These are phyloP conservation scores for Helostoma temminkii DNA, from an alignment of 2,797 vertebrate species.

Conservation along the genomic window DNA sequence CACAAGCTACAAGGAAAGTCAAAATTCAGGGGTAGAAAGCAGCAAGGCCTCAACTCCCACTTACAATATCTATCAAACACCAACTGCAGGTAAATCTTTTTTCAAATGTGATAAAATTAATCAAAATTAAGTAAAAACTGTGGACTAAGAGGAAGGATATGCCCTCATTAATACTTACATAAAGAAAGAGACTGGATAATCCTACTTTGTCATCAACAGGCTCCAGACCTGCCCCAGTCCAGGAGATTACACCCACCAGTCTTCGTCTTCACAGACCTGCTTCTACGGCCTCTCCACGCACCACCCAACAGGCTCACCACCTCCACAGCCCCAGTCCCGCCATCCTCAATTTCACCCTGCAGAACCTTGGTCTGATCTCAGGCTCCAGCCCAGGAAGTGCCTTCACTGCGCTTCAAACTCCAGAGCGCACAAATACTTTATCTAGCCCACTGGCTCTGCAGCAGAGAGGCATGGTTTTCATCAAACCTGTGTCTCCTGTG, in stretches of 20 bases:
- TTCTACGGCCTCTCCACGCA: constrained; percentile 66
- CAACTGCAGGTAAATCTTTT: constrained; percentile 84
- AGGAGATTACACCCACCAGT: constrained; percentile 82
- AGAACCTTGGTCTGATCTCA: constrained; percentile 91
- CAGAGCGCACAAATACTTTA: constrained; percentile 65
- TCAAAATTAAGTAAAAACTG: background rate
- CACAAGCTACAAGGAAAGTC: constrained; percentile 78
- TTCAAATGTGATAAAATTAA: background rate
- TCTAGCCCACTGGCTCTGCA: constrained; percentile 72
- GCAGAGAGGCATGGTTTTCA: constrained; percentile 85
- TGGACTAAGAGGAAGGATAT: background rate
- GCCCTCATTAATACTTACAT: background rate
- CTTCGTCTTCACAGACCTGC: constrained; percentile 76
- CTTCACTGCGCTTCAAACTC: constrained; percentile 59
- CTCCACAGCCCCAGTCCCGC: constrained; percentile 87
- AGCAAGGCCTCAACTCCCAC: constrained; percentile 81
- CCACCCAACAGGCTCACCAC: constrained; percentile 77
- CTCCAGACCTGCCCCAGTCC: constrained; percentile 67
- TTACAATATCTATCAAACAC: constrained; percentile 87
- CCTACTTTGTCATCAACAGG: constrained; percentile 58
- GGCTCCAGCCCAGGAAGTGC: constrained; percentile 66
- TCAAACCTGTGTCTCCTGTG: constrained; percentile 78
- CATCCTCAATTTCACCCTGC: constrained; percentile 93
- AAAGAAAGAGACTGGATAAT: background rate
- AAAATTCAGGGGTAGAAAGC: constrained; percentile 72